Percentiles rank a stretch among this genome's conserved stretches.
These are phyloP conservation scores for Falco cherrug DNA, from an alignment of 2,797 vertebrate genomes.

Conservation along the genomic window DNA sequence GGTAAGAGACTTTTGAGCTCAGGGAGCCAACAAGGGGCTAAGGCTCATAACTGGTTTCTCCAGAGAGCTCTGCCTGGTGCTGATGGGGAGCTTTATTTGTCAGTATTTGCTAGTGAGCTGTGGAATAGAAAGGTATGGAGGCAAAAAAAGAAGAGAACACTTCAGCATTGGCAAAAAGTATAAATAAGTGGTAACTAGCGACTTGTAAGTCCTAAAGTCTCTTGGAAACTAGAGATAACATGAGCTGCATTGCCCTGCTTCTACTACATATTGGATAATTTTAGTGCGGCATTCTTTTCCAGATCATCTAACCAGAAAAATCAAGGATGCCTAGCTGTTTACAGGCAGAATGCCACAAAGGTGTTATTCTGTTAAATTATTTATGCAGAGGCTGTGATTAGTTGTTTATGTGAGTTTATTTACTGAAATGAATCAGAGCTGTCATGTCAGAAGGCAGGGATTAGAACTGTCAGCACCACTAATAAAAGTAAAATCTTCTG, in stretches of 20 bases:
- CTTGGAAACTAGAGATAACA: not conserved
- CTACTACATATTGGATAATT: not conserved
- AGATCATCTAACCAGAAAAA: not conserved
- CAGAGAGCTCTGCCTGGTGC: not conserved
- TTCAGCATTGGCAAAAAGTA: not conserved
- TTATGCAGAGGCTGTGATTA: not conserved
- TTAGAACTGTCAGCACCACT: not conserved
- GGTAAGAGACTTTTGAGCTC: not conserved
- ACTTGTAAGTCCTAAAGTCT: not conserved
- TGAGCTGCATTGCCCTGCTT: not conserved
- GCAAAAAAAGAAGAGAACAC: not conserved
- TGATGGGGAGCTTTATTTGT: not conserved
- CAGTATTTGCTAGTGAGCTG: not conserved
- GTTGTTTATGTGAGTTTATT: not conserved
- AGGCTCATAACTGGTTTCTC: not conserved
- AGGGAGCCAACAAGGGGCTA: not conserved
- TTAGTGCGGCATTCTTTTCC: not conserved
- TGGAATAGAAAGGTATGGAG: not conserved
- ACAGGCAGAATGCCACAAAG: not conserved
- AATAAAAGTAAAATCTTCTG: not conserved
- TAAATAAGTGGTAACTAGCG: not conserved
- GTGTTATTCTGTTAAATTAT: not conserved
- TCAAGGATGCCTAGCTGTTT: not conserved
- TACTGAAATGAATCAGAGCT: not conserved
- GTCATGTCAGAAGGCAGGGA: not conserved